These are phyloP conservation scores for Zaprionus inermis DNA, from an alignment of 1,140 invertebrate genomes.

Conservation along the genomic window DNA sequence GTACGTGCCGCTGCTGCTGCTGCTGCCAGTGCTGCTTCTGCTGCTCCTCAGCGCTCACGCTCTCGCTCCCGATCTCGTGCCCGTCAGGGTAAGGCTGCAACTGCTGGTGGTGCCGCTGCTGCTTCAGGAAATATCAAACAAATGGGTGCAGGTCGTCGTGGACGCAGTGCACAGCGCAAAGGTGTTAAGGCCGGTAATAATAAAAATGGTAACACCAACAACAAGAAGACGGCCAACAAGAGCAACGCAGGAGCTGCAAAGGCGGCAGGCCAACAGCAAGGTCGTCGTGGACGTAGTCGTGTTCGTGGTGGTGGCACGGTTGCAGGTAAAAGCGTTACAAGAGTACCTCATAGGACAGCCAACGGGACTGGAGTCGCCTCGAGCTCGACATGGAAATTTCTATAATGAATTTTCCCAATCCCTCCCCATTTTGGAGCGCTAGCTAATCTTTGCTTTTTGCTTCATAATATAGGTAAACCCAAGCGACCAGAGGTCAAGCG, in stretches of 20 bases:
- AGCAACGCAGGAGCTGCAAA: conserved; percentile 37
- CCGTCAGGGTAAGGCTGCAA: conserved; percentile 48
- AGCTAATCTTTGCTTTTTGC: conserved; percentile 17
- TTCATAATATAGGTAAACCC: conserved; percentile 47
- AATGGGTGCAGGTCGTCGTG: conserved; percentile 52
- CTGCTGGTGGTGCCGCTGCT: conserved; percentile 46
- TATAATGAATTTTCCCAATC: not conserved
- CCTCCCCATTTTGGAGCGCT: not conserved
- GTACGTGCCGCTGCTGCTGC: conserved; percentile 54
- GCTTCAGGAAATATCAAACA: conserved; percentile 26
- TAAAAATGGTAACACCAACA: conserved; percentile 58
- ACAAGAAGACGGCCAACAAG: conserved; percentile 34
- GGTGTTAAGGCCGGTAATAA: conserved; percentile 53
- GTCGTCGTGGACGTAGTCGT: conserved; percentile 78
- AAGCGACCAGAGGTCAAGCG: conserved; percentile 65
- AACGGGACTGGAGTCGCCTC: conserved; percentile 29
- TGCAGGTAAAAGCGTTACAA: conserved; percentile 81
- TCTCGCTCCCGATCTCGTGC: conserved; percentile 62
- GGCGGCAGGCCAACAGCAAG: conserved; percentile 39
- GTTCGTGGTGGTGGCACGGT: conserved; percentile 63
- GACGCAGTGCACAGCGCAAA: conserved; percentile 56
- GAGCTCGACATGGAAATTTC: conserved; percentile 33
- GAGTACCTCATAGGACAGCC: conserved; percentile 26
- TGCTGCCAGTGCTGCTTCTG: conserved; percentile 44
- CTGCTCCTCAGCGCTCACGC: conserved; percentile 52